A percentile compares a stretch with the other conserved stretches of the same genome.
phyloP scores from a whole-genome alignment of 2,113 vertebrate genomes.

The Boleophthalmus pectinirostris region DNA sequence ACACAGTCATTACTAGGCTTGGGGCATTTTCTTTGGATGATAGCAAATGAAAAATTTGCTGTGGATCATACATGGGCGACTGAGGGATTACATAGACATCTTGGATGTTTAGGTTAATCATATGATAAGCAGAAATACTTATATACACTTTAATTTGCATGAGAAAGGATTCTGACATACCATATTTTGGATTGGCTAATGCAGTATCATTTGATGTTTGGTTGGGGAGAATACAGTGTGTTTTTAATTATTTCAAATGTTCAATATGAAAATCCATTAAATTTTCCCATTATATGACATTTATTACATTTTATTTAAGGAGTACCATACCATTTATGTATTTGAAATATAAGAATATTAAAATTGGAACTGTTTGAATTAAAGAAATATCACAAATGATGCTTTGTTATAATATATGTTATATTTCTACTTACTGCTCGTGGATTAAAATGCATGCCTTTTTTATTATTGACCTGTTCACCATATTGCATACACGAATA shows the following conservation, averaged over 20 bases:
- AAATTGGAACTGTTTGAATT: too few species aligned
- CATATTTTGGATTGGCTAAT: background rate
- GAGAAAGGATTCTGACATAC: background rate
- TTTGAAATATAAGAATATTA: too few species aligned
- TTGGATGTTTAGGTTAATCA: background rate
- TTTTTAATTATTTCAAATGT: background rate
- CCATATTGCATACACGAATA: background rate
- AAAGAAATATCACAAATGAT: too few species aligned
- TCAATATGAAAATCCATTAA: background rate
- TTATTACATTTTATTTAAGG: too few species aligned
- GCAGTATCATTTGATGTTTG: background rate
- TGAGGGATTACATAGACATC: too few species aligned
- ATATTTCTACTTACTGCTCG: background rate
- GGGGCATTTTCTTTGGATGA: too few species aligned
- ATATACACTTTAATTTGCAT: background rate
- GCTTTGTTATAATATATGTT: too few species aligned
- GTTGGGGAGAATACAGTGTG: background rate
- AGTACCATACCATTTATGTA: too few species aligned
- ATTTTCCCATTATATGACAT: too few species aligned
- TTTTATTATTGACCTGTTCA: background rate
- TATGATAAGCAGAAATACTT: background rate
- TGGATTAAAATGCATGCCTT: background rate
- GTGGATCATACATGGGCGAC: too few species aligned
- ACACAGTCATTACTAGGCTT: constrained; percentile 1
- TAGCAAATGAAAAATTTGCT: too few species aligned